A percentile compares a stretch with the other conserved stretches of the same genome.
phyloP scores from a whole-genome alignment of 2,797 vertebrate genomes.

The Carcharodon carcharias region DNA sequence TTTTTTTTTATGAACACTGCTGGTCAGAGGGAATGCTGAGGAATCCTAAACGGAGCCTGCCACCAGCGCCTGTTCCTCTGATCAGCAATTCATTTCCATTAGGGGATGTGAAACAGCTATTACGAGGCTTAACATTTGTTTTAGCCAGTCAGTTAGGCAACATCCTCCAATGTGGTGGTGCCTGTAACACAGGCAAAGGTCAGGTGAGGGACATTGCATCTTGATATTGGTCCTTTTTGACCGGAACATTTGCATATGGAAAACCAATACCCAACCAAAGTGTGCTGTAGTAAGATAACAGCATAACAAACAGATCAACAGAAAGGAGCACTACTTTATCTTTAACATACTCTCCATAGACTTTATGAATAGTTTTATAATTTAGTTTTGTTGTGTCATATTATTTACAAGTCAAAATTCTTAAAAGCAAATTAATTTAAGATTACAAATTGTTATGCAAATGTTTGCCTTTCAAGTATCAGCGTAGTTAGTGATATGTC shows the following conservation, averaged over 20 bases:
- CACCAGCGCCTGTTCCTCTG: neutral
- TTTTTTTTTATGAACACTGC: neutral
- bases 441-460: constrained; percentile 62
- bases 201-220: neutral
- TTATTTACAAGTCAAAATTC: constrained; percentile 44
- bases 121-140: neutral
- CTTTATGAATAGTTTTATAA: constrained; percentile 40
- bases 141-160: neutral
- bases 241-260: neutral
- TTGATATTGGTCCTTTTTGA: neutral
- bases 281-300: neutral
- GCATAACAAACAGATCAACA: neutral
- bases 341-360: neutral
- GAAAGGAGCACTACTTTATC: neutral
- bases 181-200: neutral
- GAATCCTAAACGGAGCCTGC: neutral
- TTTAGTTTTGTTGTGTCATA: constrained; percentile 43
- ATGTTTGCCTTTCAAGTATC: constrained; percentile 82
- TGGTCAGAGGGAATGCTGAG: neutral
- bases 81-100: neutral
- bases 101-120: neutral
- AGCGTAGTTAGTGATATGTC: constrained; percentile 75
- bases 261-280: neutral
- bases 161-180: neutral
- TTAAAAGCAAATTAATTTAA: constrained; percentile 54